These are phyloP conservation scores for Bathynomus jamesi DNA, from an alignment of 1,140 invertebrate species.

Conservation along the genomic window DNA sequence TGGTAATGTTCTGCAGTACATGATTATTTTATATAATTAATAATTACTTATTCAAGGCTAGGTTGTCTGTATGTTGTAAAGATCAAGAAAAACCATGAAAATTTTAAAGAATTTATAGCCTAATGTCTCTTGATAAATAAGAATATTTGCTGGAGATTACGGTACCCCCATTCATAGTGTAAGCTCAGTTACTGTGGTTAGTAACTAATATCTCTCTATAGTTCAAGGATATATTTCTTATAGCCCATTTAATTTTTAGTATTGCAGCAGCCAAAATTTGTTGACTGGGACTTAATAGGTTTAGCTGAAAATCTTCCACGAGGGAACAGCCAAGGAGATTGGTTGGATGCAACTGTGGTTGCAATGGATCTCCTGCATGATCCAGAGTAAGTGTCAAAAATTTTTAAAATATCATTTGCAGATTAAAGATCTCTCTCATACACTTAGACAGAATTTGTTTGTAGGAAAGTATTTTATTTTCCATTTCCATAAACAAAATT, in stretches of 20 bases:
- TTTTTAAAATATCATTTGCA: too few relatives aligned
- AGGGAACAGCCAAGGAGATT: slow-evolving; percentile 43
- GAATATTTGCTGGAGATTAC: too few relatives aligned
- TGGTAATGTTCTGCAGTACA: too few relatives aligned
- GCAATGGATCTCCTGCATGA: slow-evolving; percentile 46
- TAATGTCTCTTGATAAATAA: too few relatives aligned
- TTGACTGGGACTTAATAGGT: slow-evolving; percentile 46
- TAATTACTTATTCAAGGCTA: too few relatives aligned
- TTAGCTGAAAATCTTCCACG: slow-evolving; percentile 44
- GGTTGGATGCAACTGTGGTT: slow-evolving; percentile 49
- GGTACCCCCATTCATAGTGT: not conserved
- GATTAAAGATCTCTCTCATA: too few relatives aligned
- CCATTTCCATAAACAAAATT: too few relatives aligned
- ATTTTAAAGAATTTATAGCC: not conserved
- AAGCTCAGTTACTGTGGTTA: not conserved
- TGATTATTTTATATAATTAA: too few relatives aligned
- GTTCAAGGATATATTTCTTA: not conserved
- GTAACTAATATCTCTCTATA: not conserved
- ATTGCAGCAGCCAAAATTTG: slow-evolving; percentile 34
- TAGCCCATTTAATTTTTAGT: slow-evolving; percentile 11
- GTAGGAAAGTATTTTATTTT: too few relatives aligned
- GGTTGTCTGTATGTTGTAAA: too few relatives aligned
- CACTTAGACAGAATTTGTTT: too few relatives aligned
- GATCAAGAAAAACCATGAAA: not conserved
- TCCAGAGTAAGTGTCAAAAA: slow-evolving; percentile 45